A percentile compares a stretch with the other conserved stretches of the same genome.
These are phyloP conservation scores for Scaptodrosophila lebanonensis DNA, from an alignment of 1,140 invertebrate genomes.

Conservation along the genomic window DNA sequence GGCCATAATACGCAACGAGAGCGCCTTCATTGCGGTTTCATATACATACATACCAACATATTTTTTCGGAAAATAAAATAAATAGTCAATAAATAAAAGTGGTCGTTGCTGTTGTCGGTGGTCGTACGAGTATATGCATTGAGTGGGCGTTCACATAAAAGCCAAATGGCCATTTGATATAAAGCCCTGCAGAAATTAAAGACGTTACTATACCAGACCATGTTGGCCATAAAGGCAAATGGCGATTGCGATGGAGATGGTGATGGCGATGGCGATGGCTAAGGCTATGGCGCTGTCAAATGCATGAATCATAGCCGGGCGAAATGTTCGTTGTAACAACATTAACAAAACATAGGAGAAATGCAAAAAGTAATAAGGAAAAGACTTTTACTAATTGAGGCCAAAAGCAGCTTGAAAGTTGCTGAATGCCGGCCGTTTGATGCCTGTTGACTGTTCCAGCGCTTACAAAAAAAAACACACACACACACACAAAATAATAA, in stretches of 20 bases:
- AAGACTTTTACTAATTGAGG: constrained; percentile 67
- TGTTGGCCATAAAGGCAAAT: constrained; percentile 5
- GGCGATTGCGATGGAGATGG: background rate
- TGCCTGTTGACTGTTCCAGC: too few species aligned
- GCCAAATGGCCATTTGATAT: constrained; percentile 17
- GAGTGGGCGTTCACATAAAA: constrained; percentile 30
- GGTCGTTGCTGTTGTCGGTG: constrained; percentile 13
- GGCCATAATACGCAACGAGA: constrained; percentile 56
- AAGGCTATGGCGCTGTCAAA: too few species aligned
- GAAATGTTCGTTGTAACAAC: background rate
- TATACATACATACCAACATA: too few species aligned
- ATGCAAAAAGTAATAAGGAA: constrained; percentile 52
- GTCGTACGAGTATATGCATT: too few species aligned
- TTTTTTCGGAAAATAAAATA: constrained; percentile 54
- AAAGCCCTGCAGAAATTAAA: constrained; percentile 2
- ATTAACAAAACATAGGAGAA: constrained; percentile 16
- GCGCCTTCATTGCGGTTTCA: constrained; percentile 32
- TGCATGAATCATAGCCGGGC: too few species aligned
- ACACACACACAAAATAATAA: background rate
- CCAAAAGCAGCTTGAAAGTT: constrained; percentile 27
- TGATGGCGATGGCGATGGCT: too few species aligned
- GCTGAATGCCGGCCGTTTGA: too few species aligned
- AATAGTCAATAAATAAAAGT: constrained; percentile 55
- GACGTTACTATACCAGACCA: too few species aligned
- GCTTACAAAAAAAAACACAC: constrained; percentile 7